Conservation (phyloP, 2,797 vertebrate species). For the Acipenser ruthenus region DNA sequence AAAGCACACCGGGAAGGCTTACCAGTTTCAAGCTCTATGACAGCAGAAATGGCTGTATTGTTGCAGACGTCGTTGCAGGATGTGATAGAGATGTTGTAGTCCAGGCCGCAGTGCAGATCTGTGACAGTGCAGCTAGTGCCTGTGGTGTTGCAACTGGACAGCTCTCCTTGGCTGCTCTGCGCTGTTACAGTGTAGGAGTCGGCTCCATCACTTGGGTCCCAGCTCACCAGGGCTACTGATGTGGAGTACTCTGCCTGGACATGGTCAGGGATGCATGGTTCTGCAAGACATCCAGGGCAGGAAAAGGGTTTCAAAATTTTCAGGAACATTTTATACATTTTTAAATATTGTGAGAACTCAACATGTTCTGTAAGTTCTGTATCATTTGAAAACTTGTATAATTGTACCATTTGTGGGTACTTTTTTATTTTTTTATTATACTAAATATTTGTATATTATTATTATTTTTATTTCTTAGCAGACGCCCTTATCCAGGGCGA, state of each 20-base stretch:
- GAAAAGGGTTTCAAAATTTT: no score
- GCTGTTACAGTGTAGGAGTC: slow-evolving; percentile 40
- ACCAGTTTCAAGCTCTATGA: slow-evolving; percentile 46
- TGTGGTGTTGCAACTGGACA: slow-evolving; percentile 34
- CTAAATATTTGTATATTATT: no score
- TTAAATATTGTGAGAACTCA: no score
- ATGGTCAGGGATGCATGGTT: slow-evolving; percentile 46
- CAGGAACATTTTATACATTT: no score
- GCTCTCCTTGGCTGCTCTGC: slow-evolving; percentile 40
- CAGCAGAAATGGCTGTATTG: slow-evolving; percentile 28
- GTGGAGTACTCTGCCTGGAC: slow-evolving; percentile 39
- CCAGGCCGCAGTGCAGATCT: slow-evolving; percentile 48
- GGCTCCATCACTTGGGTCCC: slow-evolving; percentile 47
- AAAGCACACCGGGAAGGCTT: slow-evolving; percentile 13
- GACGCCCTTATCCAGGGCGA: no score
- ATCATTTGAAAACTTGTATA: no score
- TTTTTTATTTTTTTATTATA: no score
- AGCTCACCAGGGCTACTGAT: slow-evolving; percentile 45
- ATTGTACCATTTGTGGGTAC: no score
- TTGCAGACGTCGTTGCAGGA: slow-evolving; percentile 46
- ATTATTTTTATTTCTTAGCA: no score
- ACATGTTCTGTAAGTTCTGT: no score
- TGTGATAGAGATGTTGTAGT: slow-evolving; percentile 47
- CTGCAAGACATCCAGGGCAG: slow-evolving; percentile 28
- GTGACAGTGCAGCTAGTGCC: slow-evolving; percentile 49